A percentile compares a stretch with the other conserved stretches of the same genome.
Evolutionary conservation across 2,113 vertebrate species (phyloP).

Genomic region (Phaethornis superciliosus): DNA sequence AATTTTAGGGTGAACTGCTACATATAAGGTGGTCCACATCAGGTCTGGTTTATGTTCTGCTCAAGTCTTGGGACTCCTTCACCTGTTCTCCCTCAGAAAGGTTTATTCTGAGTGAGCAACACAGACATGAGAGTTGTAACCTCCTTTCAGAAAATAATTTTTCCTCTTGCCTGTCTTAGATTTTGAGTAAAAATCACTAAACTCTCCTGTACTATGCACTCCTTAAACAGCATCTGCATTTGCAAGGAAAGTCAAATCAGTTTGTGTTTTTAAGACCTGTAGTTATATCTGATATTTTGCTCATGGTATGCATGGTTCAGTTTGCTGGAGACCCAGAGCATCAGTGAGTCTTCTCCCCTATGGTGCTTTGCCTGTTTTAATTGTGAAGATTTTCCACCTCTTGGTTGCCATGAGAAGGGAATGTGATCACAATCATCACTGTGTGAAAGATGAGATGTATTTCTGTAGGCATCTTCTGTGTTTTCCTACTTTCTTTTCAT

Average conservation of each 20-base stretch:
- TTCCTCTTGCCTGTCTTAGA: not conserved
- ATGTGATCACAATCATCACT: rapidly evolving
- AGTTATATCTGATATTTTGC: not conserved
- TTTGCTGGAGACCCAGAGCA: not conserved
- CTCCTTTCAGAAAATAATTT: not conserved
- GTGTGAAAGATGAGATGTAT: not conserved
- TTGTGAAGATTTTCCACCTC: not conserved
- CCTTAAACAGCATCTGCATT: not conserved
- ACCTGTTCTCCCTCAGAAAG: not conserved
- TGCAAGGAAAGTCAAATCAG: not conserved
- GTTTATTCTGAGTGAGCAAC: not conserved
- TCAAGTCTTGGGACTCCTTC: not conserved
- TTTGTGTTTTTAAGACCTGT: not conserved
- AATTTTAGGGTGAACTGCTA: not conserved
- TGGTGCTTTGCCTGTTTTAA: not conserved
- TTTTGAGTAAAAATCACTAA: not conserved
- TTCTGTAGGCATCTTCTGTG: not conserved
- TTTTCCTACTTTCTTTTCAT: not conserved
- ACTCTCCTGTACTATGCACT: not conserved
- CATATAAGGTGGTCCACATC: not conserved
- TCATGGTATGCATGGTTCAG: not conserved
- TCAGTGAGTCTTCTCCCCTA: not conserved
- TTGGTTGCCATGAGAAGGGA: not conserved
- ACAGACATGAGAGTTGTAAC: not conserved
- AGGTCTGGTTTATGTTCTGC: not conserved